A percentile compares a stretch with the other conserved stretches of the same genome.
Evolutionary conservation across 92 coral and sea anemone genomes (phyloP).

Genomic region (Blastomussa wellsi): DNA sequence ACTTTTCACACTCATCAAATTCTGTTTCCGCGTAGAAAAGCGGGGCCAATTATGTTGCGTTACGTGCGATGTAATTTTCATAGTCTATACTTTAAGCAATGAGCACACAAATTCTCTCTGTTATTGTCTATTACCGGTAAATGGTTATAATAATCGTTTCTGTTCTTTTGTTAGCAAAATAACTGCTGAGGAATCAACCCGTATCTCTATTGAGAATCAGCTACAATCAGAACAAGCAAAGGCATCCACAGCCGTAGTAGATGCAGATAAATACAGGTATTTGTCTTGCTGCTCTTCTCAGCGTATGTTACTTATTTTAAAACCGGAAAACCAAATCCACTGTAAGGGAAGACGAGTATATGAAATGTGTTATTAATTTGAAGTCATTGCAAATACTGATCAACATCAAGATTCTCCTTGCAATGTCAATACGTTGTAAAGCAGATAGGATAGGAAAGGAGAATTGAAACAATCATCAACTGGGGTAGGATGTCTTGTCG

Average conservation of each 20-base stretch:
- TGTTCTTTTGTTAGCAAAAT: conserved; percentile 67
- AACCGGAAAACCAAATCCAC: not conserved
- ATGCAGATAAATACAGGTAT: conserved; percentile 86
- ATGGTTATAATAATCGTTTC: too few relatives aligned
- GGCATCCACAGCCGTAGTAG: conserved; percentile 85
- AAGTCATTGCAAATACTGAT: not conserved
- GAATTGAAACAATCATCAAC: not conserved
- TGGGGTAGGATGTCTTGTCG: not conserved
- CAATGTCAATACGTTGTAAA: not conserved
- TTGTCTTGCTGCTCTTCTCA: not conserved
- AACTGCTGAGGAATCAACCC: conserved; percentile 89
- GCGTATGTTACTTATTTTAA: not conserved
- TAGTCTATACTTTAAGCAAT: too few relatives aligned
- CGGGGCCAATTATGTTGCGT: too few relatives aligned
- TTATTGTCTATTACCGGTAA: too few relatives aligned
- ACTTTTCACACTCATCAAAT: too few relatives aligned
- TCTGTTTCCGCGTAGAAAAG: too few relatives aligned
- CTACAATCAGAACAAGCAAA: conserved; percentile 76
- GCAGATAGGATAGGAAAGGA: not conserved
- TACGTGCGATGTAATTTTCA: too few relatives aligned
- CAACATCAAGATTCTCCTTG: not conserved
- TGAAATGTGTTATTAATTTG: not conserved
- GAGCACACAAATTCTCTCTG: too few relatives aligned
- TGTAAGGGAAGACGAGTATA: not conserved
- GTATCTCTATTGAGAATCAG: conserved; percentile 81